Evolutionary conservation across 2,888 invertebrate species (phyloP).

Genomic region (Salticus scenicus): DNA sequence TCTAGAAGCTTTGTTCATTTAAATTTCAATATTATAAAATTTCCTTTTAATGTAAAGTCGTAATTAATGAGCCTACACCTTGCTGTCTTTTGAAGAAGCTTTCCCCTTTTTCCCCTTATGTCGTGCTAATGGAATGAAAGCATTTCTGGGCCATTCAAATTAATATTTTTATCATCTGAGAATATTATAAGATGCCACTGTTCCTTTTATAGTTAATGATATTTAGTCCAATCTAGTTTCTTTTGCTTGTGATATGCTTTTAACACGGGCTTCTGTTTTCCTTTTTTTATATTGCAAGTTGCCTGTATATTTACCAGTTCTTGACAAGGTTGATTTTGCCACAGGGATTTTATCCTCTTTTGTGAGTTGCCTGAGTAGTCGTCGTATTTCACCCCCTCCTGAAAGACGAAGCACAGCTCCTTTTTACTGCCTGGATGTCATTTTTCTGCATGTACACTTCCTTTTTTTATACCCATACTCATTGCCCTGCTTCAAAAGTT

Average conservation of each 20-base stretch:
- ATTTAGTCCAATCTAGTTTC: neutral
- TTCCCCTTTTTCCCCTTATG: neutral
- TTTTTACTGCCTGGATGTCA: neutral
- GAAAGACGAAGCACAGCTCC: neutral
- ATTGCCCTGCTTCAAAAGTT: neutral
- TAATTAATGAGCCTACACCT: neutral
- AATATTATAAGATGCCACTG: neutral
- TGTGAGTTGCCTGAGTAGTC: neutral
- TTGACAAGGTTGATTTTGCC: neutral
- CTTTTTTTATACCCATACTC: neutral
- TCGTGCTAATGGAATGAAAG: neutral
- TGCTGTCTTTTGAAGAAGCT: neutral
- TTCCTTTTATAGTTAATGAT: neutral
- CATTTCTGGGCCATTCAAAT: neutral
- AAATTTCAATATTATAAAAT: no score
- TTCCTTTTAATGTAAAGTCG: no score
- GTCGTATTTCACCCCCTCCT: neutral
- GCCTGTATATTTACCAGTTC: neutral
- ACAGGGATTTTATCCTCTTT: neutral
- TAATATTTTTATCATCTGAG: neutral
- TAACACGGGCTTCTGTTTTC: neutral
- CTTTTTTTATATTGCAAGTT: neutral
- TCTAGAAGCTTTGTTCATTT: no score
- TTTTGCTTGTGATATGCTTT: no score
- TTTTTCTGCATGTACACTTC: neutral